Percentiles rank a stretch among this genome's conserved stretches.
Conservation (phyloP, 2,797 vertebrate genomes). For the Liasis olivaceus region DNA sequence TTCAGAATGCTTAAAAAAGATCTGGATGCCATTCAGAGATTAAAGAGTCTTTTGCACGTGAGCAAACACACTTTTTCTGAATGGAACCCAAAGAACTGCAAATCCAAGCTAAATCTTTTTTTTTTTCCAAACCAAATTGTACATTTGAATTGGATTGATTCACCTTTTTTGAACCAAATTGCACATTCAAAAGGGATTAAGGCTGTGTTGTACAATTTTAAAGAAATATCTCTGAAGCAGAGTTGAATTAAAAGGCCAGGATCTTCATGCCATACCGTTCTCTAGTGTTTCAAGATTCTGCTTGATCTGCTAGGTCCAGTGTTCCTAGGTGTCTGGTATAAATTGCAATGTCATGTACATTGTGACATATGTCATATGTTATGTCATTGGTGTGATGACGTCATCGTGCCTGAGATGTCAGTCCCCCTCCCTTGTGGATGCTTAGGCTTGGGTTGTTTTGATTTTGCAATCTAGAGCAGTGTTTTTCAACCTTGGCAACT, state of each 20-base stretch:
- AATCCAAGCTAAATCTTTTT: neutral
- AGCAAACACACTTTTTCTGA: neutral
- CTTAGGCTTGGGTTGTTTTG: neutral
- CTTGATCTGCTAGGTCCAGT: neutral
- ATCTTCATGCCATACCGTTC: neutral
- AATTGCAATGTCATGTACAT: neutral
- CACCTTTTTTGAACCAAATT: neutral
- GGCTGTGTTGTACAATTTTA: neutral
- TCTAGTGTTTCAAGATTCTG: neutral
- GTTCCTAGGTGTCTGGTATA: neutral
- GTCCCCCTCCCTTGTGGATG: neutral
- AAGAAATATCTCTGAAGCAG: neutral
- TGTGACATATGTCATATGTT: neutral
- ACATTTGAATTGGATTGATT: neutral
- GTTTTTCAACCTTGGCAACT: neutral
- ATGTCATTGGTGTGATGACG: neutral
- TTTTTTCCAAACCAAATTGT: neutral
- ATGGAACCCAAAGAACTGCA: neutral
- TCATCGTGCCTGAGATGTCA: neutral
- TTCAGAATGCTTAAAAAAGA: neutral
- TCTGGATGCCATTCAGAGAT: neutral
- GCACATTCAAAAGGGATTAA: neutral
- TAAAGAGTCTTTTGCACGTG: neutral
- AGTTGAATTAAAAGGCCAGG: neutral
- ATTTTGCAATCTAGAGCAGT: neutral